phyloP scores from a whole-genome alignment of 2,113 vertebrate species.

The Dicrurus megarhynchus region DNA sequence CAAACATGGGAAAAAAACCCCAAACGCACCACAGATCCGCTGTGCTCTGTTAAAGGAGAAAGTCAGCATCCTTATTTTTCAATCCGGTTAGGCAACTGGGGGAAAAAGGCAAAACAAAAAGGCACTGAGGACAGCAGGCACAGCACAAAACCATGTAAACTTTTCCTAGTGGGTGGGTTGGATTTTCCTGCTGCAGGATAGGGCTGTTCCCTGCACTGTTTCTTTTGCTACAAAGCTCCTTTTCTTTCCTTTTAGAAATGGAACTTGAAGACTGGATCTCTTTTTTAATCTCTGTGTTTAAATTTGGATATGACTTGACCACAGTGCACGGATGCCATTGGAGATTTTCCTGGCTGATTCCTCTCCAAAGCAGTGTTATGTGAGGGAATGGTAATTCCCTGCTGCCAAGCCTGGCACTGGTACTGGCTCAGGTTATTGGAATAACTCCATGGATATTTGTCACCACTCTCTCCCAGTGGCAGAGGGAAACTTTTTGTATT shows the following conservation, averaged over 20 bases:
- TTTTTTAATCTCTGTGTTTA: not conserved
- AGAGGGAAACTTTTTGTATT: not conserved
- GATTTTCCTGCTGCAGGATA: not conserved
- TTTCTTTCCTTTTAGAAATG: conserved; percentile 8
- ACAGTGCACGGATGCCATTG: not conserved
- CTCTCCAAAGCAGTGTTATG: not conserved
- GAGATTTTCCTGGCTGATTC: not conserved
- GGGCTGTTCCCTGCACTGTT: not conserved
- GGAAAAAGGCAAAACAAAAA: not conserved
- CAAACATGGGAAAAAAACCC: not conserved
- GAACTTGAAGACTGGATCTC: not conserved
- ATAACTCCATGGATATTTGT: not conserved
- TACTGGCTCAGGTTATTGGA: not conserved
- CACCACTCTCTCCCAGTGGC: fast-evolving
- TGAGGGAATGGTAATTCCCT: not conserved
- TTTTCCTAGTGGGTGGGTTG: not conserved
- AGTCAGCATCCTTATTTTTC: not conserved
- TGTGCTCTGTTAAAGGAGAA: not conserved
- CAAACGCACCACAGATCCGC: not conserved
- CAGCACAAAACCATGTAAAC: not conserved
- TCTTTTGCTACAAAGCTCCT: not conserved
- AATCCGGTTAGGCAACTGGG: not conserved
- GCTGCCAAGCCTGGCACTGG: not conserved
- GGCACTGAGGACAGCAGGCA: not conserved
- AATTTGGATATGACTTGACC: not conserved